Percentiles rank a stretch among this genome's conserved stretches.
Conservation (phyloP, 2,797 vertebrate genomes). For the Galaxias olidus region DNA sequence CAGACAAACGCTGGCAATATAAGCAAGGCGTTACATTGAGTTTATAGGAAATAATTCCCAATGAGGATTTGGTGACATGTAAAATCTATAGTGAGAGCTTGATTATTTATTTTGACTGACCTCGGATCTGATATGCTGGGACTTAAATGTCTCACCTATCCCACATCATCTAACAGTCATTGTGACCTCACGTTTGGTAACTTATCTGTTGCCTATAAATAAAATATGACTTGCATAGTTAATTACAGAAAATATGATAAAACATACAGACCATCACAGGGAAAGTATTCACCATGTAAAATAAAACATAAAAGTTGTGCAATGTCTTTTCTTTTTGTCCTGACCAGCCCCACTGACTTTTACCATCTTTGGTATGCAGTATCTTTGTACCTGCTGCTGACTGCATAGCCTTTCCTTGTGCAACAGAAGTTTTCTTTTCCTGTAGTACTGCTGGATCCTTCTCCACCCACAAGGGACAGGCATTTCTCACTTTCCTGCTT, state of each 20-base stretch:
- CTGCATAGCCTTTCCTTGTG: conserved; percentile 2
- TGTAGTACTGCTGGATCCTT: neutral
- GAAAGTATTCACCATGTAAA: neutral
- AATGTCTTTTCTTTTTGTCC: conserved; percentile 6
- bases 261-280: neutral
- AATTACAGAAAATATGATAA: neutral
- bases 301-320: conserved; percentile 8
- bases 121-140: too few relatives aligned
- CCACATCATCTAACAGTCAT: too few relatives aligned
- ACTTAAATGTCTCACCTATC: too few relatives aligned
- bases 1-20: too few relatives aligned
- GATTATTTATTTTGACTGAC: too few relatives aligned
- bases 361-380: conserved; percentile 6
- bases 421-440: conserved; percentile 7
- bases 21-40: too few relatives aligned
- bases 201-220: conserved; percentile 5
- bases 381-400: neutral
- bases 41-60: too few relatives aligned
- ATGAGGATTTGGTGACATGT: too few relatives aligned
- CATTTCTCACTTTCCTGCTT: neutral
- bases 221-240: conserved; percentile 10
- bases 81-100: too few relatives aligned
- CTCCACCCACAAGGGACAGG: neutral
- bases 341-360: neutral
- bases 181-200: too few relatives aligned